Evolutionary conservation across 1,140 invertebrate genomes (phyloP), one percentile per base, ranked within the genome.

Genomic region (Mycetomoellerius zeteki): DNA sequence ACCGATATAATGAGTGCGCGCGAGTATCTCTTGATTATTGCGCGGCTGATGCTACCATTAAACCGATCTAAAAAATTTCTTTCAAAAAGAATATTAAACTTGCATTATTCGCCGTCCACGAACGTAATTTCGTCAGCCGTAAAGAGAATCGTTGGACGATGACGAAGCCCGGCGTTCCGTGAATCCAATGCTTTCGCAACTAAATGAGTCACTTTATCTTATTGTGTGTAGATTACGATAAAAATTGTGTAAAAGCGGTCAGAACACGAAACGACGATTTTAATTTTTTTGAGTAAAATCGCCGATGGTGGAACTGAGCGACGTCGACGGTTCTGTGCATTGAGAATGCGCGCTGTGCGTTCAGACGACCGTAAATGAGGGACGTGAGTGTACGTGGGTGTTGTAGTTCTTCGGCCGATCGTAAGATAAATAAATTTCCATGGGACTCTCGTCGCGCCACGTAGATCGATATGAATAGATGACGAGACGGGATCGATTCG

Each of bases 341-440:
- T 47, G 37, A 73, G 65, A 82, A 82, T 47, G 24, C 47, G 19
- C 67, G 8, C 47, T 33, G 19, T 47, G 33, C 52, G 24, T 43
- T 5, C 80, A 73, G 69, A 60, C 54, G 54, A 5, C 8, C 69
- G n/a, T 71, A 56, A 81, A 81, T 81, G 69, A 84, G 72, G 27
- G 56, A 84, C 37, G 69, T 60, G 67, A 58, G 67, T 27, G 24
- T 82, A 82, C 65, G 78, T 82, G 80, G 80, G 80, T 84, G 80
- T 82, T 73, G 80, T 84, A 69, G 30, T 50, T 84, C 14, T 69
- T 37, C 54, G 24, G 33, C 19, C 30, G 80, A 84, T 84, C 24
- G 43, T 47, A 84, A 84, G 80, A 84, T 84, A 84, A 73, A 84
- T 84, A 84, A 84, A 84, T 84, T 84, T 84, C 80, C 69, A 60